A percentile compares a stretch with the other conserved stretches of the same genome.
These are phyloP conservation scores for Parascotia fuliginaria DNA, from an alignment of 2,888 invertebrate genomes.

Conservation along the genomic window DNA sequence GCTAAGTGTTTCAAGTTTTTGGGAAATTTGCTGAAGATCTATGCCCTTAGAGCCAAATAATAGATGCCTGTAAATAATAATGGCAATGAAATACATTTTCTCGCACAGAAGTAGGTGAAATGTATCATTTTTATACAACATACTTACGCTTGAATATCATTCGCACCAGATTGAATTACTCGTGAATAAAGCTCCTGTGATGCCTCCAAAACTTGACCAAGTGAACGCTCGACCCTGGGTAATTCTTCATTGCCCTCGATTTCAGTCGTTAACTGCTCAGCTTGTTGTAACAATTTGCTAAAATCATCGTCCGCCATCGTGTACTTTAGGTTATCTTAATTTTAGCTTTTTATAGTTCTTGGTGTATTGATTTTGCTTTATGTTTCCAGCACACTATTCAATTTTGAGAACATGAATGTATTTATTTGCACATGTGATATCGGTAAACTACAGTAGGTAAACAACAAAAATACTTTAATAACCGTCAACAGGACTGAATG, in stretches of 20 bases:
- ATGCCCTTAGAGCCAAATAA: conserved; percentile 96
- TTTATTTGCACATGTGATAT: too few species aligned
- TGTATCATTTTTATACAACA: conserved; percentile 1
- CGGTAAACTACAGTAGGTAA: too few species aligned
- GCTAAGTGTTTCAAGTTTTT: conserved; percentile 95
- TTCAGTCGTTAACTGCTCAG: conserved; percentile 95
- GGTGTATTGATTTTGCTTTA: not conserved
- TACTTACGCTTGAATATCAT: conserved; percentile 96
- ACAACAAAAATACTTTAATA: conserved; percentile 3
- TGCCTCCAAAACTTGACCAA: conserved; percentile 96
- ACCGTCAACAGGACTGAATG: too few species aligned
- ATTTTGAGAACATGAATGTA: too few species aligned
- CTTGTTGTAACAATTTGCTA: conserved; percentile 94
- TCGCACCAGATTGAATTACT: conserved; percentile 93
- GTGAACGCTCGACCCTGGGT: conserved; percentile 94
- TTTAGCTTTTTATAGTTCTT: not conserved
- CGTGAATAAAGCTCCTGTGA: conserved; percentile 95
- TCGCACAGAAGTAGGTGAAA: too few species aligned
- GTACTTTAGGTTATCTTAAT: conserved; percentile 59
- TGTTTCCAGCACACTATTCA: not conserved
- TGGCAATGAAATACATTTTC: not conserved
- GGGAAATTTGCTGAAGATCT: conserved; percentile 96
- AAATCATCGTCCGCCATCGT: conserved; percentile 88
- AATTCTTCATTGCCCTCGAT: conserved; percentile 94
- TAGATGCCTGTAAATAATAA: conserved; percentile 88